These are phyloP conservation scores for Shinisaurus crocodilurus DNA, from an alignment of 2,113 vertebrate species.

Conservation along the genomic window DNA sequence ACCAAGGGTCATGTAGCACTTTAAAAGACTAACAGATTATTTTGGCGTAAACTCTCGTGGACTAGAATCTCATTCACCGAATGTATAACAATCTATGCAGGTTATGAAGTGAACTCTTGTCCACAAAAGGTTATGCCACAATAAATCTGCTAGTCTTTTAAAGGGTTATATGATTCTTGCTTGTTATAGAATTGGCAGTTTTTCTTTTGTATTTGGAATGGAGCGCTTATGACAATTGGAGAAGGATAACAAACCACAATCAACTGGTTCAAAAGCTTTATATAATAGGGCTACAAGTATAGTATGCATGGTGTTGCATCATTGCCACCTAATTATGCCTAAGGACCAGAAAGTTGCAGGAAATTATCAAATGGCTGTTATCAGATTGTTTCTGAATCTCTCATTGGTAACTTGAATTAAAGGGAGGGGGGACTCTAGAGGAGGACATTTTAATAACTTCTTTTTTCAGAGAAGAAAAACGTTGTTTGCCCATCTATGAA, in stretches of 20 bases:
- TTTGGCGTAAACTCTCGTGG: background rate
- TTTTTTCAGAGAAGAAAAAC: background rate
- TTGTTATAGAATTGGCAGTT: background rate
- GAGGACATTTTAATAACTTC: conserved; percentile 32
- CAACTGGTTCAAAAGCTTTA: background rate
- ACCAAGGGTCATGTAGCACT: background rate
- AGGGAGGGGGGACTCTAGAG: background rate
- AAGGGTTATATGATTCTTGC: background rate
- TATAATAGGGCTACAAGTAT: background rate
- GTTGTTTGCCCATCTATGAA: background rate
- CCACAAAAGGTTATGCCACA: no score
- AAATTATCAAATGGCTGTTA: conserved; percentile 14
- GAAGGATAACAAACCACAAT: background rate
- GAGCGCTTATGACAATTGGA: background rate
- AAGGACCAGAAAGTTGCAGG: background rate
- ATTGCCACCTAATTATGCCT: background rate
- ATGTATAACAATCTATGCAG: background rate
- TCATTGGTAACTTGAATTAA: background rate
- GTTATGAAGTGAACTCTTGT: background rate
- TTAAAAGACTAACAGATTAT: background rate
- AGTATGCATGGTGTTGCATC: background rate
- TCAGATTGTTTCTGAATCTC: conserved; percentile 9
- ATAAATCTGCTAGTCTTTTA: background rate
- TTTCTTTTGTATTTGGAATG: background rate
- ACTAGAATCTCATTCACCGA: background rate